These are phyloP conservation scores for Limonius californicus DNA, from an alignment of 1,140 invertebrate species.

Conservation along the genomic window DNA sequence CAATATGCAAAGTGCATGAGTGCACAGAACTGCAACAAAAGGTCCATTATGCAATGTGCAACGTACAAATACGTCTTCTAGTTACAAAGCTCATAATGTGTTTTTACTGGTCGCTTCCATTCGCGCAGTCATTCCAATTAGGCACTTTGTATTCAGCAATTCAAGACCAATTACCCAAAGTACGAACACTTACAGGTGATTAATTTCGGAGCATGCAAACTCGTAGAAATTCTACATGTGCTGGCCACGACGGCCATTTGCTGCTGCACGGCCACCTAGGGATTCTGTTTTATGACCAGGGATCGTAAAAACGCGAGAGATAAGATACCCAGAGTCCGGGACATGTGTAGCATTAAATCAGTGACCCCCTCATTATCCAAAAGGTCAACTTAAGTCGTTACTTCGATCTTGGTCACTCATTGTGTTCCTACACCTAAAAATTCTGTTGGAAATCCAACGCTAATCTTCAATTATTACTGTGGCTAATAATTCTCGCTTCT, in stretches of 20 bases:
- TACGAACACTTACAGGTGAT: conserved; percentile 7
- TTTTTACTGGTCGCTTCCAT: not conserved
- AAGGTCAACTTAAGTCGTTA: conserved; percentile 12
- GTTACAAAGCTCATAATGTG: not conserved
- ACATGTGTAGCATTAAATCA: conserved; percentile 13
- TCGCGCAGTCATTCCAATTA: not conserved
- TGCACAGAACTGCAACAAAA: not conserved
- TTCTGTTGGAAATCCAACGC: no score
- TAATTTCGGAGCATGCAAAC: conserved; percentile 1
- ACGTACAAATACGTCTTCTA: not conserved
- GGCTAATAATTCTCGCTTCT: no score
- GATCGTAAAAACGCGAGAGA: conserved; percentile 16
- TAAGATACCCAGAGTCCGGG: conserved; percentile 11
- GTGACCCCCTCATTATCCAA: conserved; percentile 9
- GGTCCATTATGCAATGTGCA: not conserved
- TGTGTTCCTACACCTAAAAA: not conserved
- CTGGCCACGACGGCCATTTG: conserved; percentile 13
- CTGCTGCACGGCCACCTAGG: conserved; percentile 16
- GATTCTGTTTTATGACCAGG: conserved; percentile 17
- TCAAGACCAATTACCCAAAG: conserved; percentile 1
- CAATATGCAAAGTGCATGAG: not conserved
- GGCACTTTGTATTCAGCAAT: conserved; percentile 8
- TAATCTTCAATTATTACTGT: no score
- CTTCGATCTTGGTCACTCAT: not conserved
- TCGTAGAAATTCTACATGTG: conserved; percentile 20